These are phyloP conservation scores for Synergus gifuensis DNA, from an alignment of 2,888 invertebrate genomes.

Conservation along the genomic window DNA sequence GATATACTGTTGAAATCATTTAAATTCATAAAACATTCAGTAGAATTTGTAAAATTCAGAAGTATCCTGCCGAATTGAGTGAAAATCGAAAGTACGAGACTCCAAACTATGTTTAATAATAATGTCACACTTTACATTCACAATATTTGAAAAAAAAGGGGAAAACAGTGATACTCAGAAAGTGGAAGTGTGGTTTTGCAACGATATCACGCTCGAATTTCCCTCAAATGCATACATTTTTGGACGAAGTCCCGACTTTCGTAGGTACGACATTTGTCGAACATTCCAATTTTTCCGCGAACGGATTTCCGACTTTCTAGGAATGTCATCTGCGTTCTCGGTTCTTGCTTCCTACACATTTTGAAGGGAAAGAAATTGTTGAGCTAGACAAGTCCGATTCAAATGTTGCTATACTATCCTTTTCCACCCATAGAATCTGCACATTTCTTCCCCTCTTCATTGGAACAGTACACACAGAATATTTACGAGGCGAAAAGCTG, in stretches of 20 bases:
- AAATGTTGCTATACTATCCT: background rate
- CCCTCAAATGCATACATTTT: background rate
- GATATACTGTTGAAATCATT: too few species aligned
- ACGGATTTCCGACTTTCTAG: background rate
- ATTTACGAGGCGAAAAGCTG: background rate
- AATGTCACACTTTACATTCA: too few species aligned
- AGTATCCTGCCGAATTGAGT: background rate
- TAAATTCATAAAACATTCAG: too few species aligned
- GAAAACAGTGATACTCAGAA: background rate
- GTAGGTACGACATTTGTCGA: background rate
- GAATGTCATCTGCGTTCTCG: background rate
- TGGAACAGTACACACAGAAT: background rate
- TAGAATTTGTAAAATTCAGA: conserved; percentile 32
- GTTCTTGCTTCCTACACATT: background rate
- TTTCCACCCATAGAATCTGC: background rate
- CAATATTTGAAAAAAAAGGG: too few species aligned
- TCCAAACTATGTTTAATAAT: too few species aligned
- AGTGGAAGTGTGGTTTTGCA: background rate
- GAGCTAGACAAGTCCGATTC: background rate
- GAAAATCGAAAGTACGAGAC: too few species aligned
- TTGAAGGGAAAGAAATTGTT: conserved; percentile 1
- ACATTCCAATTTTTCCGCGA: background rate
- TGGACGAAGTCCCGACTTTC: background rate
- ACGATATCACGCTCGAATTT: background rate
- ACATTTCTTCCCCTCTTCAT: background rate